These are phyloP conservation scores for Heliconius himera DNA, from an alignment of 1,140 invertebrate genomes.

Conservation along the genomic window DNA sequence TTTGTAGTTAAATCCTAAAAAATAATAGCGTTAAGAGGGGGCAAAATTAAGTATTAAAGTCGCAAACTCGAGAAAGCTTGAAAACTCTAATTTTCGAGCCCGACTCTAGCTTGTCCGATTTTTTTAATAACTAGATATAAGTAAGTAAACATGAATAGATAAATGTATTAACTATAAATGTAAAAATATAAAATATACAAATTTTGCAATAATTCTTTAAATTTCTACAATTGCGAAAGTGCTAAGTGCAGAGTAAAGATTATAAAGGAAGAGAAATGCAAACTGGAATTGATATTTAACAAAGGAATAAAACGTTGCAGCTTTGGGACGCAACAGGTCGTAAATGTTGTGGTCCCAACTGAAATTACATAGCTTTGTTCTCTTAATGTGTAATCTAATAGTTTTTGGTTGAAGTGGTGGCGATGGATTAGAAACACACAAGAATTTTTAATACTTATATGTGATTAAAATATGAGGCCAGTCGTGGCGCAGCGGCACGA, in stretches of 20 bases:
- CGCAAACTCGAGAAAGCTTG: too few relatives aligned
- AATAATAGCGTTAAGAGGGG: too few relatives aligned
- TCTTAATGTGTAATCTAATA: slow-evolving; percentile 66
- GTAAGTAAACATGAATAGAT: too few relatives aligned
- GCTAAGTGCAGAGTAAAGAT: background rate
- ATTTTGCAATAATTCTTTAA: background rate
- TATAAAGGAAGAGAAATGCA: slow-evolving; percentile 27
- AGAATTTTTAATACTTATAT: too few relatives aligned
- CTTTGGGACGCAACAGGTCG: slow-evolving; percentile 60
- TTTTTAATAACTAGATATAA: too few relatives aligned
- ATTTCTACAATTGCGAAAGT: background rate
- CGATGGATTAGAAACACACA: too few relatives aligned
- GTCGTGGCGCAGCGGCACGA: too few relatives aligned
- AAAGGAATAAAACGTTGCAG: slow-evolving; percentile 42
- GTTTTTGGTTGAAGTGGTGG: slow-evolving; percentile 44
- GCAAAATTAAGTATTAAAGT: too few relatives aligned
- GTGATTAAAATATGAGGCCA: too few relatives aligned
- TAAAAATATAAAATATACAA: background rate
- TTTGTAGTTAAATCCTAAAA: too few relatives aligned
- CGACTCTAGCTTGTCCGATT: too few relatives aligned
- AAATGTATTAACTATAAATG: background rate
- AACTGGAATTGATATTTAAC: slow-evolving; percentile 24
- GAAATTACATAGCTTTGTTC: slow-evolving; percentile 72
- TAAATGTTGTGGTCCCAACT: slow-evolving; percentile 68
- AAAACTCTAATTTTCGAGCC: too few relatives aligned